These are phyloP conservation scores for Amphipoea oculea DNA, from an alignment of 2,888 invertebrate species.

Conservation along the genomic window DNA sequence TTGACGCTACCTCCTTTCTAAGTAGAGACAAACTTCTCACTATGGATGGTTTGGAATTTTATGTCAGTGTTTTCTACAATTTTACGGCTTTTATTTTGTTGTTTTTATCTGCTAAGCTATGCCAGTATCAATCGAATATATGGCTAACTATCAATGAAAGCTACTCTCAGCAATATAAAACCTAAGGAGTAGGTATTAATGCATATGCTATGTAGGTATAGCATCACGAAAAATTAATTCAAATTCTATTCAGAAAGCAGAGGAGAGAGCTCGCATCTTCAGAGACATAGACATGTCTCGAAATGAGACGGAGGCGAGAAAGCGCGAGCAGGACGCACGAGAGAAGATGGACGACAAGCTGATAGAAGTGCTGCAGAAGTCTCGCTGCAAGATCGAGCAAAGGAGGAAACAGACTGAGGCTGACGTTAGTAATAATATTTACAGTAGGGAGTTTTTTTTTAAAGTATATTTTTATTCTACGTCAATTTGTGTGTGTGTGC, in stretches of 20 bases:
- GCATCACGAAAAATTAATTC: neutral
- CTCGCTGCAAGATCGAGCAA: constrained; percentile 73
- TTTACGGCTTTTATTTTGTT: neutral
- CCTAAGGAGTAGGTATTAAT: neutral
- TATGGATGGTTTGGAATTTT: neutral
- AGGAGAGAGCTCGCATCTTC: constrained; percentile 80
- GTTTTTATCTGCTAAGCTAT: neutral
- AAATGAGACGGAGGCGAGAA: constrained; percentile 69
- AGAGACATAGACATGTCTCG: constrained; percentile 77
- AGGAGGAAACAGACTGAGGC: constrained; percentile 76
- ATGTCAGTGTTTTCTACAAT: neutral
- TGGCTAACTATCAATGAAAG: neutral
- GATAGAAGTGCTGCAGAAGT: constrained; percentile 75
- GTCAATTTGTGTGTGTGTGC: neutral
- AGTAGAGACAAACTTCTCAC: neutral
- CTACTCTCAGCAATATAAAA: neutral
- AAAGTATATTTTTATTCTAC: neutral
- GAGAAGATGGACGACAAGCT: constrained; percentile 80
- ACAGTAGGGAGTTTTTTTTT: neutral
- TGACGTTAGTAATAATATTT: constrained; percentile 70
- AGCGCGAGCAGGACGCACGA: constrained; percentile 72
- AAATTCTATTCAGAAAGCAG: constrained; percentile 69
- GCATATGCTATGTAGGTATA: neutral
- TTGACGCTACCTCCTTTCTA: neutral
- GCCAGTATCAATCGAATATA: neutral